Conservation (phyloP, 2,888 invertebrate genomes). For the Xanthostigma xanthostigma region DNA sequence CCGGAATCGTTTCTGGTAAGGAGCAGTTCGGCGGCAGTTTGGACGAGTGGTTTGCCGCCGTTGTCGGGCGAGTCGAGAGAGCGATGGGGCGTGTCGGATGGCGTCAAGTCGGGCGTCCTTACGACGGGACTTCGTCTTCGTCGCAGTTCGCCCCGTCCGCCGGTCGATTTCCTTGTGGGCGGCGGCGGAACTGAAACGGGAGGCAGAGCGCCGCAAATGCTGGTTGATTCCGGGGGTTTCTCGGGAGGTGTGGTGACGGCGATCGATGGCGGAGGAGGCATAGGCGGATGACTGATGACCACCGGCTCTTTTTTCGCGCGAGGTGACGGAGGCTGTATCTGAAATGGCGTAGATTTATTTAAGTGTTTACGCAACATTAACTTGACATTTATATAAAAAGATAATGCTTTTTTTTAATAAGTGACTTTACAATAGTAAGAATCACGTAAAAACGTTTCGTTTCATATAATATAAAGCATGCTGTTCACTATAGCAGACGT, state of each 20-base stretch:
- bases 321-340: constrained; percentile 38
- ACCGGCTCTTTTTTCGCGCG: constrained; percentile 34
- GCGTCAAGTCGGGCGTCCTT: constrained; percentile 12
- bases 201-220: constrained; percentile 30
- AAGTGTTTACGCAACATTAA: too few relatives aligned
- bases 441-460: too few relatives aligned
- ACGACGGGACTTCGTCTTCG: constrained; percentile 10
- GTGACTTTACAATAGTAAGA: too few relatives aligned
- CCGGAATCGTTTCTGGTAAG: constrained; percentile 58
- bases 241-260: constrained; percentile 40
- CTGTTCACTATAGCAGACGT: too few relatives aligned
- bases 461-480: too few relatives aligned
- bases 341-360: constrained; percentile 10
- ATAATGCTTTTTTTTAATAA: too few relatives aligned
- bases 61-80: constrained; percentile 25
- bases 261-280: constrained; percentile 34
- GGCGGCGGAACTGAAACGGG: constrained; percentile 21
- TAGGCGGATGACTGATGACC: constrained; percentile 24
- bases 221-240: constrained; percentile 29
- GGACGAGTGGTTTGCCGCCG: constrained; percentile 15
- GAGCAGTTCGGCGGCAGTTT: constrained; percentile 28
- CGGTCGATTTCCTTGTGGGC: constrained; percentile 28
- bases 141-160: constrained; percentile 23
- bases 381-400: too few relatives aligned
- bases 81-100: constrained; percentile 13